A percentile compares a stretch with the other conserved stretches of the same genome.
phyloP scores from a whole-genome alignment of 1,140 invertebrate species.

The Augochlora pura region DNA sequence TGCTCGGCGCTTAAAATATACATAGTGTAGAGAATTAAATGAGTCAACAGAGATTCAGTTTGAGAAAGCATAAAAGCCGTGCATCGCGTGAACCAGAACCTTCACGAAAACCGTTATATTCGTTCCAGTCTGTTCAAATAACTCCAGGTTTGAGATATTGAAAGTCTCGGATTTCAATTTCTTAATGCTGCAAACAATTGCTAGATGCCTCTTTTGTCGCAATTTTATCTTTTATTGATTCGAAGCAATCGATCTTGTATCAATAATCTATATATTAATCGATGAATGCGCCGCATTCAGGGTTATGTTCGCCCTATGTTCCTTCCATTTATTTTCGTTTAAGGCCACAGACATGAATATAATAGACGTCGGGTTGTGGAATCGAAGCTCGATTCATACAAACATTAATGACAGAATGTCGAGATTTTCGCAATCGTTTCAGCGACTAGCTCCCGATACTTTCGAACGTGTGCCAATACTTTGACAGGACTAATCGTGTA shows the following conservation, averaged over 20 bases:
- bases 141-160: not conserved
- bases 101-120: conserved; percentile 44
- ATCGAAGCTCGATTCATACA: not conserved
- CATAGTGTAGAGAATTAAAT: not conserved
- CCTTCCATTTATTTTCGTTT: too few relatives aligned
- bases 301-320: too few relatives aligned
- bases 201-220: not conserved
- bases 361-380: not conserved
- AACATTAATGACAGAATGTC: conserved; percentile 33
- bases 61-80: conserved; percentile 29
- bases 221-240: too few relatives aligned
- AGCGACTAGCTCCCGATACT: conserved; percentile 23
- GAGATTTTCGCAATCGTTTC: conserved; percentile 15
- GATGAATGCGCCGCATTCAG: too few relatives aligned
- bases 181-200: not conserved
- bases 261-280: too few relatives aligned
- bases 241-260: too few relatives aligned
- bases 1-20: not conserved
- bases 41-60: not conserved
- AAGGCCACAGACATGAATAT: too few relatives aligned
- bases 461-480: not conserved
- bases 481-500: not conserved
- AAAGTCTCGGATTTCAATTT: not conserved
- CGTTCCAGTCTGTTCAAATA: conserved; percentile 3
- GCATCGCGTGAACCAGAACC: conserved; percentile 16